Conservation (phyloP, 2,888 invertebrate genomes). For the Thelaira solivaga region DNA sequence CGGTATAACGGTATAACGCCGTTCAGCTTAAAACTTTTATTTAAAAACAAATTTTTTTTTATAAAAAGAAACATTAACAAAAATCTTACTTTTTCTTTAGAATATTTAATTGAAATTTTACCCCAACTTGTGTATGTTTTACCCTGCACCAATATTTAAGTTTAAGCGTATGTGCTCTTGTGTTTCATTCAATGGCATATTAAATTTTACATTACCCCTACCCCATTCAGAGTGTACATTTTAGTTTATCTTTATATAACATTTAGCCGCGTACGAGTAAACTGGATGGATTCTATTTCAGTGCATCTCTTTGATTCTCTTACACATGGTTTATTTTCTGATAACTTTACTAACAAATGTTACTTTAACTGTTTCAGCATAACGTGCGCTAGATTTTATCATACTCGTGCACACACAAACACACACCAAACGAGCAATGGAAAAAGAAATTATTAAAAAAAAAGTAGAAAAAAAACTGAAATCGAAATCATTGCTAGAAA, state of each 20-base stretch:
- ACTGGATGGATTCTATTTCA: constrained; percentile 50
- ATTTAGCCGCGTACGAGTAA: constrained; percentile 51
- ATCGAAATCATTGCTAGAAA: constrained; percentile 51
- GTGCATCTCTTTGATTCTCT: constrained; percentile 45
- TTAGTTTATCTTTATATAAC: constrained; percentile 42
- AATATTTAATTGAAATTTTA: neutral
- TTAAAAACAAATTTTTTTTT: too few relatives aligned
- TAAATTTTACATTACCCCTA: neutral
- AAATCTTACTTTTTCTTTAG: neutral
- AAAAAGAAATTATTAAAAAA: neutral
- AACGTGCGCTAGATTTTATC: constrained; percentile 59
- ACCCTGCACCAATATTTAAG: neutral
- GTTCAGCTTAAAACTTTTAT: too few relatives aligned
- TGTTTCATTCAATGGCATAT: neutral
- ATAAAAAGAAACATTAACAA: too few relatives aligned
- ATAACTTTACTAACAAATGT: constrained; percentile 61
- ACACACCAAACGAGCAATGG: neutral
- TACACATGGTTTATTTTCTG: constrained; percentile 57
- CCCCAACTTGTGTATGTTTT: neutral
- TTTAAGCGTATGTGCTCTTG: constrained; percentile 6
- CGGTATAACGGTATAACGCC: too few relatives aligned
- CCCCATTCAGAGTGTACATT: neutral
- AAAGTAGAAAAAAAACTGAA: constrained; percentile 11
- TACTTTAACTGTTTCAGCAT: constrained; percentile 57
- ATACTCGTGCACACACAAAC: too few relatives aligned